These are phyloP conservation scores for Ahaetulla prasina DNA, from an alignment of 2,113 vertebrate genomes.

Conservation along the genomic window DNA sequence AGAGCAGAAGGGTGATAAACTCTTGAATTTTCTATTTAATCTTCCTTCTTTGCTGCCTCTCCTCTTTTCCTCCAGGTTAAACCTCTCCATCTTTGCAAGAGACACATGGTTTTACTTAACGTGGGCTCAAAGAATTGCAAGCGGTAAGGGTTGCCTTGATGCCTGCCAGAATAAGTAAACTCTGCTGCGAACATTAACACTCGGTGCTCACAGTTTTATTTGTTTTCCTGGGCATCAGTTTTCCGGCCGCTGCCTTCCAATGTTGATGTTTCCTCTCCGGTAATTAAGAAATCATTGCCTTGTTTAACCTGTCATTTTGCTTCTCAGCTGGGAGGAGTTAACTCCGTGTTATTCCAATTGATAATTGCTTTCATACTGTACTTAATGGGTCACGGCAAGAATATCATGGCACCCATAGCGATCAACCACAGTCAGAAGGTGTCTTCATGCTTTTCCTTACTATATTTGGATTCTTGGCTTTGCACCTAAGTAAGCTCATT, in stretches of 20 bases:
- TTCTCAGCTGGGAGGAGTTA: not conserved
- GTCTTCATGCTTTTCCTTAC: not conserved
- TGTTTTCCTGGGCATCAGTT: slow-evolving; percentile 64
- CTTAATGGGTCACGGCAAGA: not conserved
- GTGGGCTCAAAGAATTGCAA: slow-evolving; percentile 43
- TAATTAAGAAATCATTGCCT: slow-evolving; percentile 20
- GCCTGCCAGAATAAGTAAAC: slow-evolving; percentile 68
- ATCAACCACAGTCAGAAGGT: not conserved
- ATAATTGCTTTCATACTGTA: not conserved
- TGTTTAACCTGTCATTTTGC: slow-evolving; percentile 30
- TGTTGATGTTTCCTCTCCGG: slow-evolving; percentile 44
- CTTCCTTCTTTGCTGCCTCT: not conserved
- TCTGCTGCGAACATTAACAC: slow-evolving; percentile 53
- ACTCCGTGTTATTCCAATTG: not conserved
- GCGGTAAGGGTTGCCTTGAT: slow-evolving; percentile 36
- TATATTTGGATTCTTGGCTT: not conserved
- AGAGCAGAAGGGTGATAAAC: not conserved
- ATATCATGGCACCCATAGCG: not conserved
- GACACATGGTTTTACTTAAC: slow-evolving; percentile 65
- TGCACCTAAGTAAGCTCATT: not conserved
- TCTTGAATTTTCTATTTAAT: not conserved
- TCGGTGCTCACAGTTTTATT: slow-evolving; percentile 44
- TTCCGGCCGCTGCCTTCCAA: slow-evolving; percentile 56
- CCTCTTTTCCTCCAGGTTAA: slow-evolving; percentile 14
- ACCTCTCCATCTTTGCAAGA: slow-evolving; percentile 45